Evolutionary conservation across 2,113 vertebrate genomes (phyloP).

Genomic region (Gymnobelideus leadbeateri): DNA sequence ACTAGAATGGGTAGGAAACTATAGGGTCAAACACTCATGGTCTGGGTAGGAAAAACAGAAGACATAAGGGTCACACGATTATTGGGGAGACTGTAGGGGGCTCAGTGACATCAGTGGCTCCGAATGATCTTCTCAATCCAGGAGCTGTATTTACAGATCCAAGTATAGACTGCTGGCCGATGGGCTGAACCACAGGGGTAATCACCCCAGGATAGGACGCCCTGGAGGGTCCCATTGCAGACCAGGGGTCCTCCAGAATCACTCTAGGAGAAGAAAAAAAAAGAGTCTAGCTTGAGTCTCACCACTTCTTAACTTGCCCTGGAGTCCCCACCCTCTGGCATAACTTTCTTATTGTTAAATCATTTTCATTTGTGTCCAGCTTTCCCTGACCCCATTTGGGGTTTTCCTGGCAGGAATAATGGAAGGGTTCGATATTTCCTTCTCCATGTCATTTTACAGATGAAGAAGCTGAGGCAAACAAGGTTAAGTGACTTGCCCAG

Average conservation of each 20-base stretch:
- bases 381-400: too few species aligned
- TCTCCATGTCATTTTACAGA: too few species aligned
- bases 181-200: constrained; percentile 71
- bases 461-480: too few species aligned
- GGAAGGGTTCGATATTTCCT: too few species aligned
- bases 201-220: constrained; percentile 71
- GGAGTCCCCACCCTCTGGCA: neutral
- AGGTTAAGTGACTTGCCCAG: too few species aligned
- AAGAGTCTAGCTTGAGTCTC: neutral
- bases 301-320: too few species aligned
- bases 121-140: constrained; percentile 74
- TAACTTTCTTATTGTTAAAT: too few species aligned
- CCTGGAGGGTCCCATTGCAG: constrained; percentile 70
- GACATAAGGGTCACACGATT: neutral
- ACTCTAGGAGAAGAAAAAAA: constrained; percentile 53
- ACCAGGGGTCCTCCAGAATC: constrained; percentile 78
- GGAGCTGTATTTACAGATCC: constrained; percentile 66
- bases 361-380: too few species aligned
- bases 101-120: constrained; percentile 33
- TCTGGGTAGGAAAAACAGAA: neutral
- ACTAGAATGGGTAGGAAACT: too few species aligned
- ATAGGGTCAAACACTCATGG: neutral
- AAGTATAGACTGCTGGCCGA: constrained; percentile 71
- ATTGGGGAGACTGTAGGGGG: neutral
- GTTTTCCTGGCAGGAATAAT: too few species aligned